Conservation (phyloP, 1,140 invertebrate species). For the Lanistes nyassanus region DNA sequence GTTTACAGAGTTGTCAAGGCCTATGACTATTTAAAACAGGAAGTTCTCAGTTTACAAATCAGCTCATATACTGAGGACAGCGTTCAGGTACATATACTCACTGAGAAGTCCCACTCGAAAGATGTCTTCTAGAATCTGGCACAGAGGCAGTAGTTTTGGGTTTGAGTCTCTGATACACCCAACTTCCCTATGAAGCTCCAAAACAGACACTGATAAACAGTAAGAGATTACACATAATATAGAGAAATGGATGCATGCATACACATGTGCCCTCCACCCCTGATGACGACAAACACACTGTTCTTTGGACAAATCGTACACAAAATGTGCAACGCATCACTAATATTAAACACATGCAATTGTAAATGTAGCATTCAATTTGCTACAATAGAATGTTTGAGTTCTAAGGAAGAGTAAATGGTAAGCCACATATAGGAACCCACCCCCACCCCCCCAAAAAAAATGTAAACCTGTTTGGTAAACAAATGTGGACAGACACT, state of each 20-base stretch:
- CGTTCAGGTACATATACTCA: constrained; percentile 17
- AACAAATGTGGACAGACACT: too few relatives aligned
- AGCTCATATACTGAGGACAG: too few relatives aligned
- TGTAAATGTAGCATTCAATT: too few relatives aligned
- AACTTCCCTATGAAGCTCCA: constrained; percentile 35
- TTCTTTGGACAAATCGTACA: too few relatives aligned
- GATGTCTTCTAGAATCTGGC: constrained; percentile 47
- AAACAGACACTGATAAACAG: constrained; percentile 24
- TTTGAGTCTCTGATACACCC: constrained; percentile 40
- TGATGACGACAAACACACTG: background rate
- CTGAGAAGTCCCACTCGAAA: constrained; percentile 44
- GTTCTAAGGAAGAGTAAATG: too few relatives aligned
- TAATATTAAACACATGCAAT: too few relatives aligned
- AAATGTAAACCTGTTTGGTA: too few relatives aligned
- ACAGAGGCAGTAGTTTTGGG: constrained; percentile 39
- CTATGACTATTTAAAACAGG: too few relatives aligned
- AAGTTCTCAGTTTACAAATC: too few relatives aligned
- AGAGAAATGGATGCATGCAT: background rate
- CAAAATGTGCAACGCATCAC: background rate
- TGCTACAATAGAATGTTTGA: too few relatives aligned
- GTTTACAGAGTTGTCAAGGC: too few relatives aligned
- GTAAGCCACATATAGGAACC: too few relatives aligned
- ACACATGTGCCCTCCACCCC: background rate
- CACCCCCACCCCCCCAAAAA: background rate
- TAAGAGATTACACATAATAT: background rate